Conservation (phyloP, 2,888 invertebrate genomes). For the Athalia circularis region DNA sequence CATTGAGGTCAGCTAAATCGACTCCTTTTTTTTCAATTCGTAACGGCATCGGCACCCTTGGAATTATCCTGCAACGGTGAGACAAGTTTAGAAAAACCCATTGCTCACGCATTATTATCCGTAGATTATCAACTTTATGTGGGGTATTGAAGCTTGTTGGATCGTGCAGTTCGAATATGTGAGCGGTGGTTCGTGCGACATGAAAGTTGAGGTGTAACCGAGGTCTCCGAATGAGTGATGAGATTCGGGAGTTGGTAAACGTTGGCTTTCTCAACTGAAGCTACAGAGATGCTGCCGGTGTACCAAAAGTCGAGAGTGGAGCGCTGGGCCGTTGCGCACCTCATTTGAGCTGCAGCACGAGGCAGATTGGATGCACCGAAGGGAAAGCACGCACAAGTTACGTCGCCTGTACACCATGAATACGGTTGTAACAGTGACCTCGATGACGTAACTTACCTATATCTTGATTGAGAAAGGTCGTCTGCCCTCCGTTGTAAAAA, state of each 20-base stretch:
- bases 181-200: neutral
- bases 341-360: no score
- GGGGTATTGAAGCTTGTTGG: no score
- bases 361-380: conserved; percentile 19
- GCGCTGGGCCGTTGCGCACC: neutral
- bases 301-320: neutral
- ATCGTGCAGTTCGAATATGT: no score
- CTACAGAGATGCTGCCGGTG: neutral
- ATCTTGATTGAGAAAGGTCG: conserved; percentile 44
- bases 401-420: conserved; percentile 20
- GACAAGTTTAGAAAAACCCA: no score
- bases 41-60: no score
- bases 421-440: conserved; percentile 41
- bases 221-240: conserved; percentile 2
- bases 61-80: no score
- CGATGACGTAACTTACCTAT: conserved; percentile 27
- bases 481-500: conserved; percentile 48
- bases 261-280: neutral
- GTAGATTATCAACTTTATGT: no score
- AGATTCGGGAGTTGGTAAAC: conserved; percentile 1
- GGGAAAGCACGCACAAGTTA: conserved; percentile 42
- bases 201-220: neutral
- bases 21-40: no score
- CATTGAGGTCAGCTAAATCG: no score
- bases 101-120: no score